Base-by-base conservation (phyloP, 37 sponge, comb jelly and placozoan genomes). In the Halichondria panicea region DNA sequence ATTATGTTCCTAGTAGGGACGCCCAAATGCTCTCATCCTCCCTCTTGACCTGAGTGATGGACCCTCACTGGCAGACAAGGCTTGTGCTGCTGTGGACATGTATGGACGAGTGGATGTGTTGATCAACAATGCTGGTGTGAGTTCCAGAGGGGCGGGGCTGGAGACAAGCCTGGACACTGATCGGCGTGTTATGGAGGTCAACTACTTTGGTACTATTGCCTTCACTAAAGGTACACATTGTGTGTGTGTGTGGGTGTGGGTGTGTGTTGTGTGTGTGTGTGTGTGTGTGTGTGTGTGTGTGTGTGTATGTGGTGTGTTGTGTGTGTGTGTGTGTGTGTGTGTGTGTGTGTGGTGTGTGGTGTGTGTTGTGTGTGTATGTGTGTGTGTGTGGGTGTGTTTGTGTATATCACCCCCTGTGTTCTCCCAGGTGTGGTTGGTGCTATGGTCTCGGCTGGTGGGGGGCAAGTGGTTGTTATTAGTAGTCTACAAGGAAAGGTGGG, bases 221-320 rank as follows among this genome's bases (percentile, higher is more conserved):
- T 66, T 93, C 15, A 93, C 94, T 3, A 88, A 85, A 84, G 87
- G 94, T 89, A n/a, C n/a, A n/a, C n/a, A n/a, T n/a, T n/a, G 7
- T 73, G 15, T 21, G n/a, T 36, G 4, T n/a, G n/a, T n/a, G n/a
- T n/a, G n/a, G n/a, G n/a, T n/a, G n/a, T n/a, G n/a, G n/a, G n/a
- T n/a, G n/a, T n/a, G n/a, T n/a, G n/a, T n/a, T 32, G 15, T 58
- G 30, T 57, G 27, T 19, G 15, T 4, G 56, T 22, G 7, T 22
- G 11, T 21, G 8, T 30, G 45, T 22, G 24, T 63, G 19, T 62
- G 25, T 76, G n/a, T n/a, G n/a, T n/a, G n/a, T n/a, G n/a, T n/a
- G n/a, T n/a, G n/a, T n/a, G n/a, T n/a, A n/a, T n/a, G n/a, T n/a
- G n/a, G n/a, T n/a, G n/a, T n/a, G n/a, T n/a, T 32, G 15, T 58